phyloP scores from a whole-genome alignment of 2,888 invertebrate genomes.

The Agonopterix arenella region DNA sequence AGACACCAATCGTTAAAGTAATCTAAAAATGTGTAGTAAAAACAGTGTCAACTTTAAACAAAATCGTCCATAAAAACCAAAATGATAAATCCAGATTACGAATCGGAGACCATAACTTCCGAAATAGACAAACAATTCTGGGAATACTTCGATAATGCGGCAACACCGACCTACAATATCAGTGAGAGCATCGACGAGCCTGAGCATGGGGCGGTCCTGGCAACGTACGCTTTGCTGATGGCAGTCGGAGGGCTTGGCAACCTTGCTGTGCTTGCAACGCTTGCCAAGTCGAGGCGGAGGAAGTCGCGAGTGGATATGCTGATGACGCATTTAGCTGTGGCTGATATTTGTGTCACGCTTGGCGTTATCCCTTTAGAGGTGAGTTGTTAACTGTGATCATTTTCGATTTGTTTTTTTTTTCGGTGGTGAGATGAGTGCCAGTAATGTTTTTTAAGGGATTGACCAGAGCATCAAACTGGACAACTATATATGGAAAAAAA shows the following conservation, averaged over 20 bases:
- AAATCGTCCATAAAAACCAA: not conserved
- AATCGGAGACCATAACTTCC: conserved; percentile 20
- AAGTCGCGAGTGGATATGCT: conserved; percentile 86
- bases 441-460: too few species aligned
- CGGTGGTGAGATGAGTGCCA: too few species aligned
- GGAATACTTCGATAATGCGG: conserved; percentile 51
- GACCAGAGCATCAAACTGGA: too few species aligned
- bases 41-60: too few species aligned
- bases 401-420: not conserved
- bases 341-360: conserved; percentile 89
- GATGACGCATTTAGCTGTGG: conserved; percentile 86
- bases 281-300: conserved; percentile 79
- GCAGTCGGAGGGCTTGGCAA: conserved; percentile 83
- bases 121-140: conserved; percentile 45
- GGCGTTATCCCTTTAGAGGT: conserved; percentile 86
- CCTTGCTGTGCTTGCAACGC: conserved; percentile 81
- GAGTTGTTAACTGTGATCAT: conserved; percentile 19
- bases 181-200: conserved; percentile 18
- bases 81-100: not conserved
- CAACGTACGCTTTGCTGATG: conserved; percentile 80
- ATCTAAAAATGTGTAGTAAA: too few species aligned
- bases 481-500: too few species aligned
- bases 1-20: too few species aligned
- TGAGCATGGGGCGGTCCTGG: conserved; percentile 62
- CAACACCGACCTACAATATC: conserved; percentile 12